phyloP scores from a whole-genome alignment of 1,140 invertebrate genomes.

The Eumeta japonica region DNA sequence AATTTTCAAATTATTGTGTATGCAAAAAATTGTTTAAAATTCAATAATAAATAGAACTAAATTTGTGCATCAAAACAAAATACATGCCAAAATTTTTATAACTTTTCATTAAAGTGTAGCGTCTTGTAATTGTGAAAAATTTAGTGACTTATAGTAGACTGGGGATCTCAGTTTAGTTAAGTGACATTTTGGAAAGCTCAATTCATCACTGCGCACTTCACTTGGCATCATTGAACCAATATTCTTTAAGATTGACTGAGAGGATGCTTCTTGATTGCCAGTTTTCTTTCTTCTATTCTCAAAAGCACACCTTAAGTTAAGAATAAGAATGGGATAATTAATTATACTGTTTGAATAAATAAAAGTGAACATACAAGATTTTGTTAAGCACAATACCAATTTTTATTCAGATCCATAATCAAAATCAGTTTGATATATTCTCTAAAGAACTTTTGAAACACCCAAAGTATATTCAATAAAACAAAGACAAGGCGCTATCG shows the following conservation, averaged over 20 bases:
- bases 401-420: too few relatives aligned
- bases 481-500: too few relatives aligned
- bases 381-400: too few relatives aligned
- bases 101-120: background rate
- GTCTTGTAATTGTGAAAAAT: constrained; percentile 19
- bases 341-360: too few relatives aligned
- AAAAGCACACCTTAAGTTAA: background rate
- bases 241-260: constrained; percentile 37
- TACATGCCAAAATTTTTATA: background rate
- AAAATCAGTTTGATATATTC: too few relatives aligned
- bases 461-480: too few relatives aligned
- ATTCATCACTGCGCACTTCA: constrained; percentile 28
- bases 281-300: background rate
- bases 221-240: constrained; percentile 31
- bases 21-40: background rate
- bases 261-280: too few relatives aligned
- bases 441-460: too few relatives aligned
- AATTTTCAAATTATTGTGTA: background rate
- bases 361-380: too few relatives aligned
- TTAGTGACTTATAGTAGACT: constrained; percentile 53
- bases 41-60: background rate
- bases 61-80: background rate
- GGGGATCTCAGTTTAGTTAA: constrained; percentile 50
- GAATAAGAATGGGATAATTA: background rate
- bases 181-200: constrained; percentile 43